Percentiles rank a stretch among this genome's conserved stretches.
phyloP scores from a whole-genome alignment of 92 coral and sea anemone genomes.

The Porites divaricata region DNA sequence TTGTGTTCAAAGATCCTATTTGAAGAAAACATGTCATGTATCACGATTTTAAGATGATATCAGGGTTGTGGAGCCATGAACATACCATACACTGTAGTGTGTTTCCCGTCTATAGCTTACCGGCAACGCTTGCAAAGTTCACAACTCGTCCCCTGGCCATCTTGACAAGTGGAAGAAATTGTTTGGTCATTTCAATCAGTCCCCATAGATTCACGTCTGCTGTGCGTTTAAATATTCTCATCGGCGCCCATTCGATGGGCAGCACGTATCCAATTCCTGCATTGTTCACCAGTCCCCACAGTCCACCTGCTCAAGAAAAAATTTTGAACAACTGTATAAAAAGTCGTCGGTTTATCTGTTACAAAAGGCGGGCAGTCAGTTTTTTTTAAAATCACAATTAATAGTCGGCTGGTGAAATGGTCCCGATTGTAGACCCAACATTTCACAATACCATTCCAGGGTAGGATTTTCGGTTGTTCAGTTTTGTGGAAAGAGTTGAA shows the following conservation, averaged over 20 bases:
- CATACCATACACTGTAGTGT: not conserved
- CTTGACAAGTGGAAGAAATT: constrained; percentile 47
- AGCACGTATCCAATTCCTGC: constrained; percentile 50
- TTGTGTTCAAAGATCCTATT: no score
- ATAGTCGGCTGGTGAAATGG: no score
- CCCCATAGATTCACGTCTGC: constrained; percentile 73
- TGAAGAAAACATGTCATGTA: no score
- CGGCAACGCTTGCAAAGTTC: constrained; percentile 43
- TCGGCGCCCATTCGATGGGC: constrained; percentile 65
- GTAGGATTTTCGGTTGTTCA: no score
- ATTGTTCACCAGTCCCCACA: constrained; percentile 69
- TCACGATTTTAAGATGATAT: no score
- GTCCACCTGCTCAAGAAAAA: not conserved
- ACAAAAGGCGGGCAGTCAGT: no score
- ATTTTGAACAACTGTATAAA: not conserved
- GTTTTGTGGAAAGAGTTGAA: no score
- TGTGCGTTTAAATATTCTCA: constrained; percentile 27
- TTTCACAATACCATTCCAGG: no score
- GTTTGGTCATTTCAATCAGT: constrained; percentile 66
- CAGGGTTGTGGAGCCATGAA: not conserved
- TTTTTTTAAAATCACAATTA: no score
- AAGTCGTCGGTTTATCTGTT: no score
- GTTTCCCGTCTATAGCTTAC: not conserved
- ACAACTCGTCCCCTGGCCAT: constrained; percentile 42
- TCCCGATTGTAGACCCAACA: no score